Conservation (phyloP, 2,113 vertebrate species). For the Catharus minimus region DNA sequence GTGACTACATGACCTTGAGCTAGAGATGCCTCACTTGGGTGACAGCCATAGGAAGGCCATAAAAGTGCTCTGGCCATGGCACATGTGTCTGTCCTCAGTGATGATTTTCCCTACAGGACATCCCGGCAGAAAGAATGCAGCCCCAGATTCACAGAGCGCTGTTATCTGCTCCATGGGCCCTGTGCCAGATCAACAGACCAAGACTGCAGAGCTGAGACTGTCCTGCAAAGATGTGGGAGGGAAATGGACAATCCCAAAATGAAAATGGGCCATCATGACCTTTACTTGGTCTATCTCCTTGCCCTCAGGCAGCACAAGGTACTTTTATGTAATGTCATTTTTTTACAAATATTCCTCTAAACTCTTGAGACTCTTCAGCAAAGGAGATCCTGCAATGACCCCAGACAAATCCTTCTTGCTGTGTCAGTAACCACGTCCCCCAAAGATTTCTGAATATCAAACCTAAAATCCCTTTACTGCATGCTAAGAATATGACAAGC, state of each 20-base stretch:
- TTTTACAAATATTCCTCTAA: background rate
- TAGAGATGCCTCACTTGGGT: background rate
- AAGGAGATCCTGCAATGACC: background rate
- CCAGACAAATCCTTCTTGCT: background rate
- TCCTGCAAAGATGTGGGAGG: background rate
- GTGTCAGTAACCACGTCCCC: background rate
- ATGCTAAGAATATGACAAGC: background rate
- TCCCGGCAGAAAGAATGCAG: background rate
- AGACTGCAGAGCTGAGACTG: background rate
- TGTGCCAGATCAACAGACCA: rapidly evolving
- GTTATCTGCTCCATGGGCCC: background rate
- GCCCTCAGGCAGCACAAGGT: background rate
- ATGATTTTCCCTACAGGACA: background rate
- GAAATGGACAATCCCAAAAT: background rate
- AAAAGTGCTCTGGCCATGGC: background rate
- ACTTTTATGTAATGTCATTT: background rate
- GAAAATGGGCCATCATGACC: background rate
- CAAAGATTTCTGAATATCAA: background rate
- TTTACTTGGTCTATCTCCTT: background rate
- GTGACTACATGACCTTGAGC: background rate
- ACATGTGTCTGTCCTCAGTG: background rate
- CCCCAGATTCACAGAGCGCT: background rate
- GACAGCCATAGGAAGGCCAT: background rate
- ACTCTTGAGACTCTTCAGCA: background rate
- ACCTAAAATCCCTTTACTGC: background rate